These are phyloP conservation scores for Nyctibius bracteatus DNA, from an alignment of 2,113 vertebrate species.

Conservation along the genomic window DNA sequence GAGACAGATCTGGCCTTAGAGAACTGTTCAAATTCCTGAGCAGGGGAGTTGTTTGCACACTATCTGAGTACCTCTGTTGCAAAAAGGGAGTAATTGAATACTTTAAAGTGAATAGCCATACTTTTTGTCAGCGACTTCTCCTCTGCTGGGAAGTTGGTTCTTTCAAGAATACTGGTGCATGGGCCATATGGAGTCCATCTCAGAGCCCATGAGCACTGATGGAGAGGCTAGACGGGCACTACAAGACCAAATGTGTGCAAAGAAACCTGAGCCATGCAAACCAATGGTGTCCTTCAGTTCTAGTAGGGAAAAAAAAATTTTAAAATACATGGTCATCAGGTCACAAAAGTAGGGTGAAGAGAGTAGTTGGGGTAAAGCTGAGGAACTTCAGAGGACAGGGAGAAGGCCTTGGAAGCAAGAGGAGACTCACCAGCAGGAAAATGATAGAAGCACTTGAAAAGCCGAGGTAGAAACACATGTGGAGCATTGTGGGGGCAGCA, in stretches of 20 bases:
- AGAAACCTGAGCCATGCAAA: neutral
- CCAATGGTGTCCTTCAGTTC: neutral
- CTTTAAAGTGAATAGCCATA: neutral
- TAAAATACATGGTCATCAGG: neutral
- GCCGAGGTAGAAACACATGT: accelerated
- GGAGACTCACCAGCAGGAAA: neutral
- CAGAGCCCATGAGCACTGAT: neutral
- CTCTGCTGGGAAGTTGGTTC: neutral
- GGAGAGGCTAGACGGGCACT: neutral
- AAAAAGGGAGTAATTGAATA: neutral
- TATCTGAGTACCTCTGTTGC: neutral
- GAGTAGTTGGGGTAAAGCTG: neutral
- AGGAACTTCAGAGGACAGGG: neutral
- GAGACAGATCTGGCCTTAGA: neutral
- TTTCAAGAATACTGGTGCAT: neutral
- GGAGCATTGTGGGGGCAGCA: neutral
- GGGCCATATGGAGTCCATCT: neutral
- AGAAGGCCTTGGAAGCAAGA: neutral
- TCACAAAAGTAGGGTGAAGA: neutral
- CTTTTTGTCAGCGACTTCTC: neutral
- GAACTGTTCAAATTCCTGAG: neutral
- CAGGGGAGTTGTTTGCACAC: neutral
- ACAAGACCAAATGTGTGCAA: neutral
- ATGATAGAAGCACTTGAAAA: neutral
- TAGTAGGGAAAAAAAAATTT: neutral